Conservation (phyloP, 1,140 invertebrate genomes). For the Brachionus plicatilis region DNA sequence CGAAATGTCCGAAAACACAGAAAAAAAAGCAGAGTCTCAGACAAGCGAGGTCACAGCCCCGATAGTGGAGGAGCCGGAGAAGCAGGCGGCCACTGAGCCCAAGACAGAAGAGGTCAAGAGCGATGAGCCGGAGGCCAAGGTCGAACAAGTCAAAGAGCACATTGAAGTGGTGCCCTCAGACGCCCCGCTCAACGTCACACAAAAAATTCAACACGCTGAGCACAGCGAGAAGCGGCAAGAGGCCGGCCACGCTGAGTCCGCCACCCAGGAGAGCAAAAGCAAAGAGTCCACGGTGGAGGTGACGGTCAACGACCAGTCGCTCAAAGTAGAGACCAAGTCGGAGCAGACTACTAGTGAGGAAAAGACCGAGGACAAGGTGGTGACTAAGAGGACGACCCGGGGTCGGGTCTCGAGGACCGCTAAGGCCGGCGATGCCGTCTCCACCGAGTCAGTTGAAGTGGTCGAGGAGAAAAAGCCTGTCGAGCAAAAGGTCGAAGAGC, state of each 20-base stretch:
- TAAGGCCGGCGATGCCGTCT: background rate
- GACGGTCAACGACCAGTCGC: background rate
- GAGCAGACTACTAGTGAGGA: background rate
- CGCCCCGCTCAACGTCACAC: background rate
- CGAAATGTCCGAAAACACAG: background rate
- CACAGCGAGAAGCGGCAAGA: background rate
- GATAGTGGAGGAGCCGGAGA: background rate
- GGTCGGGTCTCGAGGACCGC: background rate
- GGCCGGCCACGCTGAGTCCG: background rate
- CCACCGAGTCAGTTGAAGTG: background rate
- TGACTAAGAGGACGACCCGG: background rate
- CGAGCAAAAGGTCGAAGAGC: background rate
- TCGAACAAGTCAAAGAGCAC: background rate
- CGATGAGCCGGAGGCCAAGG: background rate
- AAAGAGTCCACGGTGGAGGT: background rate
- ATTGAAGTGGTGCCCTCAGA: background rate
- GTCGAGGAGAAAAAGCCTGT: constrained; percentile 20
- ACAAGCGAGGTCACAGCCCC: background rate
- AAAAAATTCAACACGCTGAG: background rate
- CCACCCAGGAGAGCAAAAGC: background rate
- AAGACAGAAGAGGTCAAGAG: background rate
- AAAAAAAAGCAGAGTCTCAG: background rate
- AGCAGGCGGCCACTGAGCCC: background rate
- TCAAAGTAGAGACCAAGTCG: background rate
- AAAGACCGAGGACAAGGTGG: background rate